Base-by-base conservation (phyloP, 2,113 vertebrate species). In the Gobiocypris rarus region DNA sequence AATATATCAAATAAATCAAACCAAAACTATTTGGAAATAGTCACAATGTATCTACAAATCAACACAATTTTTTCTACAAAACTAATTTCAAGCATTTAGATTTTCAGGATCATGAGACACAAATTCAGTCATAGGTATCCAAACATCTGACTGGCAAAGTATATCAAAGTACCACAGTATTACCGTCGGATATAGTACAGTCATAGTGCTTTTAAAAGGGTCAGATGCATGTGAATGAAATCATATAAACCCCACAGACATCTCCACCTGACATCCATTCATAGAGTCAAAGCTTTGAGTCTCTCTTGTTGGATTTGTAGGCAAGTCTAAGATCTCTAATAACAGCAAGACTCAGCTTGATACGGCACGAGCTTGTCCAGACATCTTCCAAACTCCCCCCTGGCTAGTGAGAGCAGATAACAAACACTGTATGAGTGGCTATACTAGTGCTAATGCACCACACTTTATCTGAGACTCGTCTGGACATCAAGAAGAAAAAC, bases 321-420 rank as follows among this genome's bases (percentile, higher is more conserved):
- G 13, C 13, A 11, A 9, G 14, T 38, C 48, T 56, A 58, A 31
- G 14, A 38, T 26, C 69, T 52, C 70, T 31, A 4, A 56, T 69
- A 78, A 70, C 82, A 74, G 63, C 87, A 88, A 73, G 76, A 84
- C 81, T 74, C 63, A 19, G 73, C 87, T 84, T 84, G 77, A 83
- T 80, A 22, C 19, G 28, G 41, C 43, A 10, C 38, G 73, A 81
- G 24, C 81, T 81, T 81, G 82, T 67, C 81, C 28, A 45, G 43
- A 50, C 78, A 81, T 38, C 63, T 75, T 80, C 61, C 77, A 50
- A 78, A 79, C 41, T n/a, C 83, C 54, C 81, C 75, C 31, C 7
- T 17, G 75, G 75, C 34, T 41, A 41, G 5, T 9, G 31, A 24
- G 34, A 58, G 52, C 15, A 31, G 77, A 22, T 7, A 63, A 19